A percentile compares a stretch with the other conserved stretches of the same genome.
phyloP scores from a whole-genome alignment of 2,888 invertebrate species.

The Andrena bucephala region DNA sequence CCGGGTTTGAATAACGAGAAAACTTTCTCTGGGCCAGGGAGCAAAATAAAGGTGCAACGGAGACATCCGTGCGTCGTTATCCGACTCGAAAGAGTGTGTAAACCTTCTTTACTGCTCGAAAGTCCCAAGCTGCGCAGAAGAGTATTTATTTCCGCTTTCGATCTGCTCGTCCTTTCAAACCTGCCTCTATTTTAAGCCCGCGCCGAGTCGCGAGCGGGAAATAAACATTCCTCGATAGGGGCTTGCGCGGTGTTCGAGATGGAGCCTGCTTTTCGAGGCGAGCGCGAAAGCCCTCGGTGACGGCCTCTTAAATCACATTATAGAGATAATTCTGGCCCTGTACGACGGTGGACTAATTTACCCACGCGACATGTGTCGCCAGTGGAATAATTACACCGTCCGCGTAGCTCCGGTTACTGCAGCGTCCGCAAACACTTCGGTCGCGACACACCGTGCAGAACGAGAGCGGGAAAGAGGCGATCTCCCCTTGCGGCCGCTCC shows the following conservation, averaged over 20 bases:
- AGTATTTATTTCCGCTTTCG: constrained; percentile 47
- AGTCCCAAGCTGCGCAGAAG: constrained; percentile 25
- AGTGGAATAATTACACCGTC: constrained; percentile 43
- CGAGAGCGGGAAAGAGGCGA: constrained; percentile 18
- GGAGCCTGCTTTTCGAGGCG: background rate
- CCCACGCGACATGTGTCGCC: constrained; percentile 40
- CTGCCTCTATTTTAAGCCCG: constrained; percentile 49
- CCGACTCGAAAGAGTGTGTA: no score
- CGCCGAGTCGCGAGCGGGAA: constrained; percentile 7
- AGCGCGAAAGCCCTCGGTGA: background rate
- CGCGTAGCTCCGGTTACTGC: constrained; percentile 32
- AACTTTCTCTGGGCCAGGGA: no score
- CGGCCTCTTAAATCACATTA: constrained; percentile 11
- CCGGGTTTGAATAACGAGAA: background rate
- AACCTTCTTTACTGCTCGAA: constrained; percentile 1
- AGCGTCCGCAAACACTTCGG: constrained; percentile 41
- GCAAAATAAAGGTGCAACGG: no score
- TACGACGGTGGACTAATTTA: constrained; percentile 14
- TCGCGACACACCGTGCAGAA: background rate
- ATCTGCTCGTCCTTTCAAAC: constrained; percentile 36
- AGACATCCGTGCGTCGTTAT: no score
- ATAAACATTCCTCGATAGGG: constrained; percentile 33
- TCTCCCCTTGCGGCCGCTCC: constrained; percentile 11
- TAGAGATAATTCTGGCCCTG: constrained; percentile 4
- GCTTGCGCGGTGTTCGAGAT: background rate